Conservation (phyloP, 2,888 invertebrate species). For the Slavum lentiscoides region DNA sequence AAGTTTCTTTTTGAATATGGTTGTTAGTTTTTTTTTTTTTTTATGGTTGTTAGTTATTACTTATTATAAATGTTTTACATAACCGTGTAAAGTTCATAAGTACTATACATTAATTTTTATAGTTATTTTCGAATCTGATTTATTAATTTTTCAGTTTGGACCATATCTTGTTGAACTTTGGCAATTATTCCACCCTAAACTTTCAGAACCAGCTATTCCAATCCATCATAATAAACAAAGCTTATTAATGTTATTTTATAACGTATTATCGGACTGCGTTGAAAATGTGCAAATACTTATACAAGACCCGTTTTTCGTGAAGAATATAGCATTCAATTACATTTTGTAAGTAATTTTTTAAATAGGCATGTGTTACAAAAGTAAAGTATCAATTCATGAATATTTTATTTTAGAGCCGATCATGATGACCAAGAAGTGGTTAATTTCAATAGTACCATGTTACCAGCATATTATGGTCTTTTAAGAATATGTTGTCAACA, state of each 20-base stretch:
- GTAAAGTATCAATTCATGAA: neutral
- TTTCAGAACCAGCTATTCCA: slow-evolving; percentile 91
- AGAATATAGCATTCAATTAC: slow-evolving; percentile 95
- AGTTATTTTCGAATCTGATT: too few relatives aligned
- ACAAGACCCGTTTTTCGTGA: slow-evolving; percentile 82
- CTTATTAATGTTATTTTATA: slow-evolving; percentile 89
- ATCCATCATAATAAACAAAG: slow-evolving; percentile 96
- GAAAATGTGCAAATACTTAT: slow-evolving; percentile 89
- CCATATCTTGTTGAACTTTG: slow-evolving; percentile 73
- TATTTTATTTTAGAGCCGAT: slow-evolving; percentile 73
- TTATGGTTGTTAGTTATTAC: too few relatives aligned
- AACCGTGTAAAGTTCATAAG: too few relatives aligned
- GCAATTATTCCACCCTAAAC: slow-evolving; percentile 91
- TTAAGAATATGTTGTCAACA: slow-evolving; percentile 88
- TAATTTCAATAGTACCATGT: slow-evolving; percentile 88
- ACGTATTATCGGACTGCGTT: slow-evolving; percentile 87
- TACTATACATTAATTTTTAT: too few relatives aligned
- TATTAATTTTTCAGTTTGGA: slow-evolving; percentile 72
- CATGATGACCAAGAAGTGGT: slow-evolving; percentile 96
- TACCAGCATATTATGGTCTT: slow-evolving; percentile 89
- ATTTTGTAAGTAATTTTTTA: slow-evolving; percentile 78
- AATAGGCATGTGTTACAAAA: slow-evolving; percentile 12
- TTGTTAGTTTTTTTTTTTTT: too few relatives aligned
- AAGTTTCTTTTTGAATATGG: too few relatives aligned
- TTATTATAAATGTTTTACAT: too few relatives aligned